A percentile compares a stretch with the other conserved stretches of the same genome.
Evolutionary conservation across 1,140 invertebrate species (phyloP).

Genomic region (Arion vulgaris): DNA sequence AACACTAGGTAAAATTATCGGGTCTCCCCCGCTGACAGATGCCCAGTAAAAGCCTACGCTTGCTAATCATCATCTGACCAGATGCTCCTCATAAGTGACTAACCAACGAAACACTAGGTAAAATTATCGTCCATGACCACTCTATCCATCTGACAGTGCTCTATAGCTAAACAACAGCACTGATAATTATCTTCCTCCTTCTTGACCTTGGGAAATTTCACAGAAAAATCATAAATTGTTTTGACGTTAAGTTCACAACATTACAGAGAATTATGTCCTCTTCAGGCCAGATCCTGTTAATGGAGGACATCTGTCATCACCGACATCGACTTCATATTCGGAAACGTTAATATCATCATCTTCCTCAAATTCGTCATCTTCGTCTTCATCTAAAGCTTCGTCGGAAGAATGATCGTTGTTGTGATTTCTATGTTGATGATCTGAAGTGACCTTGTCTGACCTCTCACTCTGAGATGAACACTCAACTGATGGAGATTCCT

Average conservation of each 20-base stretch:
- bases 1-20: too few species aligned
- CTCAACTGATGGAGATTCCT: conserved; percentile 60
- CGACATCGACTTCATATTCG: conserved; percentile 63
- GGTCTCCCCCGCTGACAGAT: too few species aligned
- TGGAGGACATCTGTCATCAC: conserved; percentile 38
- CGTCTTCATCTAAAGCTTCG: conserved; percentile 52
- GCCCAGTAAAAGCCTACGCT: too few species aligned
- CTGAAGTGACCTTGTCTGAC: background rate
- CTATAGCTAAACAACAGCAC: too few species aligned
- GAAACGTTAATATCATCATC: conserved; percentile 55
- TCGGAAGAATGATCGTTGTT: conserved; percentile 50
- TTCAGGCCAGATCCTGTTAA: background rate
- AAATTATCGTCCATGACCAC: too few species aligned
- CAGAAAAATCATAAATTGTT: too few species aligned
- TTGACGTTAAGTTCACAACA: background rate
- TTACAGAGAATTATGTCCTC: background rate
- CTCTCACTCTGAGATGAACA: conserved; percentile 41
- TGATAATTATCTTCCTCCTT: too few species aligned
- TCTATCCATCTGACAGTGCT: too few species aligned
- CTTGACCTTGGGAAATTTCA: too few species aligned
- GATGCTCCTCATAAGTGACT: too few species aligned
- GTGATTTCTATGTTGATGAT: conserved; percentile 43
- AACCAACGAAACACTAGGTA: too few species aligned
- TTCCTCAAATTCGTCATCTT: conserved; percentile 48
- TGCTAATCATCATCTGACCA: too few species aligned